These are phyloP conservation scores for Phacellophora camtschatica DNA, from an alignment of 30 jellyfish, hydroid and myxozoan species.

Conservation along the genomic window DNA sequence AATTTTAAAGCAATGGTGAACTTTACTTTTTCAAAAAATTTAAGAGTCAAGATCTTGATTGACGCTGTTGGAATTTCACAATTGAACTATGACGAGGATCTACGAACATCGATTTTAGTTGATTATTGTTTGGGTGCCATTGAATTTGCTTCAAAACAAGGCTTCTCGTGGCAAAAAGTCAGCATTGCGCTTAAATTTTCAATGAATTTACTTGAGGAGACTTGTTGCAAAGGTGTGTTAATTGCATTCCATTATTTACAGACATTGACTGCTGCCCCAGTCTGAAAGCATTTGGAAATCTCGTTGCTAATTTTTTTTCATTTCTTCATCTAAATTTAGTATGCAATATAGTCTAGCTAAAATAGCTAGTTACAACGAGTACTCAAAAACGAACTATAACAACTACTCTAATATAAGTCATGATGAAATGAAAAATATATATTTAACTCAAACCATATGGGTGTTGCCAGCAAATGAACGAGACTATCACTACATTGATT, in stretches of 20 bases:
- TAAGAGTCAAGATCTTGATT: neutral
- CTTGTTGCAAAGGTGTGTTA: slow-evolving; percentile 24
- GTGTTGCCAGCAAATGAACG: no score
- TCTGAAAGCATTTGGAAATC: no score
- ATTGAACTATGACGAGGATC: slow-evolving; percentile 29
- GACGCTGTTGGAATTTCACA: neutral
- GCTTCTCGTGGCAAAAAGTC: slow-evolving; percentile 38
- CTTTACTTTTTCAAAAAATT: neutral
- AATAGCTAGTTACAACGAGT: no score
- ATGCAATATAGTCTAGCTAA: no score
- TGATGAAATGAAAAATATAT: no score
- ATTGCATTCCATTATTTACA: neutral
- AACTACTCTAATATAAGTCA: no score
- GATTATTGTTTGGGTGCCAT: slow-evolving; percentile 30
- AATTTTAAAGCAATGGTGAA: neutral
- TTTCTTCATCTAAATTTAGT: no score
- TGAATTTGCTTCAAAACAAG: slow-evolving; percentile 7
- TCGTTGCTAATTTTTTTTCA: no score
- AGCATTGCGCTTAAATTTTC: neutral
- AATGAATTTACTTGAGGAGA: neutral
- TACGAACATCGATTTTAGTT: neutral
- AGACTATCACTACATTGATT: no score
- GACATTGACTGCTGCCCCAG: no score
- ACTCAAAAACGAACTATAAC: no score
- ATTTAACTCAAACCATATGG: no score